Evolutionary conservation across 2,797 vertebrate species (phyloP), one percentile per base, ranked within the genome.

Genomic region (Lithobates pipiens): DNA sequence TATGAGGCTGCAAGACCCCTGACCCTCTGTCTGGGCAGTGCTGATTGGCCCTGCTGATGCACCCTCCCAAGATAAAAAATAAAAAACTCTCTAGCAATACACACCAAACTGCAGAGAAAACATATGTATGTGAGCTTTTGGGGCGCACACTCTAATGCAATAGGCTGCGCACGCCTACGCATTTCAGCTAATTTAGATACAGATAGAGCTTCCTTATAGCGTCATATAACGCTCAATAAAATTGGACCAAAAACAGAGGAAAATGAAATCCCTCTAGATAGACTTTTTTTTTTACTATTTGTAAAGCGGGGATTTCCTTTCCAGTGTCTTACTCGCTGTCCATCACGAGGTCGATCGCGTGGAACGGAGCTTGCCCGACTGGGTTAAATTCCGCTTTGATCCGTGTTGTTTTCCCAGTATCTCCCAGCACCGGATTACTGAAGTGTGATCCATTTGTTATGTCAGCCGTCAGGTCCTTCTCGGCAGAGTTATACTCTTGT

Each of bases 381-480:
- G 61, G 61, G 61, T 65, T 65, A 65, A 65, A 65, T 10, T 65
- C 5, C 57, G 36, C 68, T 77, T 73, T 78, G 42, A 83, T 78
- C 54, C 77, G 18, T 8, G 25, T 61, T 73, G 50, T 85, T 78
- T 25, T 73, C 36, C 15, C 69, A n/a, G 32, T 72, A 44, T 29
- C 34, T 78, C 29, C 73, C 36, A 57, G 42, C 32, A 46, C 50
- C 23, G 50, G 46, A 72, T 77, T 61, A 68, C 21, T 57, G 82
- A 71, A 50, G 63, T 84, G 65, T 54, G 39, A 76, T 83, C 82
- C 25, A n/a, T 77, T 70, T 84, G 27, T 84, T 65, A 77, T 72
- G 76, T 72, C 50, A 78, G 70, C 39, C 69, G 13, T 77, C 27
- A 29, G 39, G 42, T 73, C 46, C 63, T 65, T 67, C 39, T 73